phyloP scores from a whole-genome alignment of 2,113 vertebrate species.

The Neotoma lepida region DNA sequence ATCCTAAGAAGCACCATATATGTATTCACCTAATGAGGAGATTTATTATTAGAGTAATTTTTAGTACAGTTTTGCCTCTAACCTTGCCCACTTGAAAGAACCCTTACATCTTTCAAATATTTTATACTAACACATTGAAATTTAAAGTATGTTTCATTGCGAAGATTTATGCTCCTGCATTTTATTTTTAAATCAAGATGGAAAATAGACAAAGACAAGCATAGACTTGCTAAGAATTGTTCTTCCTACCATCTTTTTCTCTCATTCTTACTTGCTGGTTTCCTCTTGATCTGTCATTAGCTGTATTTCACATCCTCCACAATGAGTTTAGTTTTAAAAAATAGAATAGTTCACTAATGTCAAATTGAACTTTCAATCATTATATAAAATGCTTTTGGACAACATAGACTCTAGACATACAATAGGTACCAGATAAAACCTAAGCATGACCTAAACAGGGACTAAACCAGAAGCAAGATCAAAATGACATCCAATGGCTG shows the following conservation, averaged over 20 bases:
- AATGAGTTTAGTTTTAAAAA: background rate
- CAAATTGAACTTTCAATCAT: background rate
- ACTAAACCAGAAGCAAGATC: background rate
- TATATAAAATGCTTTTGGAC: background rate
- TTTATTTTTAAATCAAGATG: slow-evolving; percentile 12
- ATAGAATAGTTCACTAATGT: background rate
- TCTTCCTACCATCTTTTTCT: too few relatives aligned
- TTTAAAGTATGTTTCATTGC: slow-evolving; percentile 10
- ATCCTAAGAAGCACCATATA: background rate
- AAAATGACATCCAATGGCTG: background rate
- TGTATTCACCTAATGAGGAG: background rate
- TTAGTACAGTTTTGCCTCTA: background rate
- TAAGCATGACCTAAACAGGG: background rate
- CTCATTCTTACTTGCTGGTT: background rate
- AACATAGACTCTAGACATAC: background rate
- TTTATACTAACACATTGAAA: background rate
- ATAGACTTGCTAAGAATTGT: background rate
- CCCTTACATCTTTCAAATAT: background rate
- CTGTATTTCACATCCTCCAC: too few relatives aligned
- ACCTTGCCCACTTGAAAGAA: background rate
- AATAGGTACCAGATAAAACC: background rate
- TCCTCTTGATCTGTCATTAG: background rate
- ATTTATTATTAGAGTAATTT: background rate
- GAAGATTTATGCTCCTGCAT: background rate
- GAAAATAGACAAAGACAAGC: background rate